Conservation (phyloP, 2,888 invertebrate genomes). For the Drosophila affinis region DNA sequence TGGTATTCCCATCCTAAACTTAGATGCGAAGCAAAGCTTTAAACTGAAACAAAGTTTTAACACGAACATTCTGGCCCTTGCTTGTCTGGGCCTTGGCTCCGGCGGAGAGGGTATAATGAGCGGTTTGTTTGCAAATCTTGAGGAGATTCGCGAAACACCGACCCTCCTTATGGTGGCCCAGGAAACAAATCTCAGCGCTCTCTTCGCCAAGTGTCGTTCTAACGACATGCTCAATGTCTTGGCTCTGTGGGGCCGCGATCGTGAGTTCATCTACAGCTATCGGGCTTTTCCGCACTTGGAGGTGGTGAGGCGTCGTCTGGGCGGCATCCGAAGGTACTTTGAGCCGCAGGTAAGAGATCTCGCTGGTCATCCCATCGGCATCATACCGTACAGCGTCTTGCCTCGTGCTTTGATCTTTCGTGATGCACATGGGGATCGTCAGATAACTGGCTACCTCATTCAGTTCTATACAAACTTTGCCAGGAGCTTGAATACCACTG, state of each 20-base stretch:
- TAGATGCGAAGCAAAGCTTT: slow-evolving; percentile 9
- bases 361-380: slow-evolving; percentile 47
- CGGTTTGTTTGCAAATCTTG: slow-evolving; percentile 42
- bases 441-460: slow-evolving; percentile 57
- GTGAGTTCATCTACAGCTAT: slow-evolving; percentile 52
- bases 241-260: slow-evolving; percentile 27
- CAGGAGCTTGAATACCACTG: slow-evolving; percentile 52
- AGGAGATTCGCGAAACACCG: slow-evolving; percentile 45
- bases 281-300: slow-evolving; percentile 55
- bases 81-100: slow-evolving; percentile 33
- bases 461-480: slow-evolving; percentile 61
- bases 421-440: slow-evolving; percentile 33
- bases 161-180: slow-evolving; percentile 36
- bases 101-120: not conserved
- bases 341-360: slow-evolving; percentile 56
- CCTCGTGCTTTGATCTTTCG: slow-evolving; percentile 64
- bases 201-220: slow-evolving; percentile 37
- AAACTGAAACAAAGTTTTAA: slow-evolving; percentile 14
- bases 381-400: slow-evolving; percentile 58
- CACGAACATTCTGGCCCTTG: slow-evolving; percentile 31
- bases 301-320: not conserved
- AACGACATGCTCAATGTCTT: slow-evolving; percentile 50
- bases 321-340: slow-evolving; percentile 17
- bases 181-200: slow-evolving; percentile 1
- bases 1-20: not conserved